Percentiles rank a stretch among this genome's conserved stretches.
Evolutionary conservation across 2,888 invertebrate genomes (phyloP).

Genomic region (Limnephilus marmoratus): DNA sequence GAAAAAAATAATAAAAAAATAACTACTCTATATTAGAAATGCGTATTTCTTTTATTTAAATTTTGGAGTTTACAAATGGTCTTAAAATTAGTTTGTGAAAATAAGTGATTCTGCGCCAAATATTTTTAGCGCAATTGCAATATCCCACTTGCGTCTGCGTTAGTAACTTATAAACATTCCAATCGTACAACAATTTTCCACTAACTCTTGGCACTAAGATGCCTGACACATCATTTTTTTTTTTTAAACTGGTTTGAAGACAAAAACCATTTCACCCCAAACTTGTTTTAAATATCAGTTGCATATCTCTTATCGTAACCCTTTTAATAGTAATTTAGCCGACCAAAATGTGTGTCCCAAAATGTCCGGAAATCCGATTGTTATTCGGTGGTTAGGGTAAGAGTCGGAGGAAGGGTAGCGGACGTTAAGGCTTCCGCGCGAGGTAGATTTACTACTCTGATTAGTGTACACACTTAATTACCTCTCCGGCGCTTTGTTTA

Average conservation of each 20-base stretch:
- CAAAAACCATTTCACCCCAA: neutral
- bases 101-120: too few relatives aligned
- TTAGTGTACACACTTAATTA: conserved; percentile 66
- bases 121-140: too few relatives aligned
- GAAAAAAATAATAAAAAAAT: too few relatives aligned
- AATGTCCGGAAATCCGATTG: conserved; percentile 28
- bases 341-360: conserved; percentile 27
- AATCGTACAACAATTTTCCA: too few relatives aligned
- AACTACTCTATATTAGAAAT: too few relatives aligned
- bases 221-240: too few relatives aligned
- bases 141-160: too few relatives aligned
- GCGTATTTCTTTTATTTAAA: too few relatives aligned
- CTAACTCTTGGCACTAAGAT: too few relatives aligned
- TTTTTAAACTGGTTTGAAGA: neutral
- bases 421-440: conserved; percentile 65
- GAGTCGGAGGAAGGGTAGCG: neutral
- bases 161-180: too few relatives aligned
- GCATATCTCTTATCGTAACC: neutral
- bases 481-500: conserved; percentile 51
- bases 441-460: conserved; percentile 66
- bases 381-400: conserved; percentile 34
- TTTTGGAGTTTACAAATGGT: too few relatives aligned
- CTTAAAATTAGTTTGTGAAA: too few relatives aligned
- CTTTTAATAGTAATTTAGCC: neutral
- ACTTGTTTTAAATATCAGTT: neutral